phyloP scores from a whole-genome alignment of 2,797 vertebrate species.

The Bovichtus diacanthus region DNA sequence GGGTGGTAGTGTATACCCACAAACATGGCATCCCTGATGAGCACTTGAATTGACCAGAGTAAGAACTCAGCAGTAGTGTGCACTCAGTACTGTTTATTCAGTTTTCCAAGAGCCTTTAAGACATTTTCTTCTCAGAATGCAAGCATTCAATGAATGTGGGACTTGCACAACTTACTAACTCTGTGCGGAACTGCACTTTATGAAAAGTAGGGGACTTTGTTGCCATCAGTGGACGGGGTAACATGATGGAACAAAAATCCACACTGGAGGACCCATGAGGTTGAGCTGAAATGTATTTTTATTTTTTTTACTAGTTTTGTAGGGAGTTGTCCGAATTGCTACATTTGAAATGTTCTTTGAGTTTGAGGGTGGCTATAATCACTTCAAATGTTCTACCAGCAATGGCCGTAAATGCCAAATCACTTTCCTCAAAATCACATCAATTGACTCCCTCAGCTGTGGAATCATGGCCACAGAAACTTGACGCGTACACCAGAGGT shows the following conservation, averaged over 20 bases:
- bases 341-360: not conserved
- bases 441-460: conserved; percentile 79
- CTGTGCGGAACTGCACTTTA: conserved; percentile 89
- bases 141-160: conserved; percentile 91
- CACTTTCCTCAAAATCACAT: not conserved
- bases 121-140: conserved; percentile 80
- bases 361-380: not conserved
- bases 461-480: conserved; percentile 91
- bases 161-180: conserved; percentile 89
- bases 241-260: conserved; percentile 95
- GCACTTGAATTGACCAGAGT: conserved; percentile 92
- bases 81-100: not conserved
- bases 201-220: conserved; percentile 93
- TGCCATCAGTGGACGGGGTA: conserved; percentile 83
- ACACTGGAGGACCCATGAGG: conserved; percentile 91
- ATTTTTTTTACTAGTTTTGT: not conserved
- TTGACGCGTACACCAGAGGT: conserved; percentile 87
- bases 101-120: not conserved
- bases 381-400: not conserved
- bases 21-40: conserved; percentile 91
- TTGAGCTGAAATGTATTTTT: conserved; percentile 57
- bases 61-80: not conserved
- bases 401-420: not conserved
- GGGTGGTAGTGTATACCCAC: conserved; percentile 90
- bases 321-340: not conserved